Evolutionary conservation across 2,888 invertebrate species (phyloP), one percentile per base, ranked within the genome.

Genomic region (Carterocephalus palaemon): DNA sequence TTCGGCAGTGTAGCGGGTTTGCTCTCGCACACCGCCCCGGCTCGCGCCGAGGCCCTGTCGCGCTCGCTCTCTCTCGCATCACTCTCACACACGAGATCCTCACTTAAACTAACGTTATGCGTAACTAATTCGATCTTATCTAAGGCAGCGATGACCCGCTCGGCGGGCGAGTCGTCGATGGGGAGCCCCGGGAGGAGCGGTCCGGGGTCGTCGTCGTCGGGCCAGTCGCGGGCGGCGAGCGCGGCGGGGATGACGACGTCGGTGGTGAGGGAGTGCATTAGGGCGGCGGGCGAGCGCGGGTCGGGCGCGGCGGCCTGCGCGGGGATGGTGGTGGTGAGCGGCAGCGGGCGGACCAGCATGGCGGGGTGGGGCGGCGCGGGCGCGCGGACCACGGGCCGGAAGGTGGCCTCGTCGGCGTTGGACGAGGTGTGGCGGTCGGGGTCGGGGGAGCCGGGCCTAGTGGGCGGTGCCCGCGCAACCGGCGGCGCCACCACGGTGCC

Each of bases 371-470:
- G 57, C 22, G 64, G 56, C n/a, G 57, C 85, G 32, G 89, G 77
- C 36, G 81, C 81, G 53, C 87, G 82, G 51, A 92, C 88, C 45
- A 92, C 90, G 19, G 92, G 91, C 9, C 92, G 88, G 75, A 92
- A 92, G 42, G 90, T 80, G 28, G 90, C 89, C 76, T 92, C 92
- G 78, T 92, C 92, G 63, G 89, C 89, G 75, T 87, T 70, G 82
- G 77, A 62, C 73, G 80, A 53, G 70, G 89, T 62, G 77, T 75
- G 67, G 47, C 59, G 65, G 62, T 86, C 83, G 34, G 73, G 73
- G 60, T 87, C 88, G 34, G 77, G 70, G 51, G 74, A 80, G 75
- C 75, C 53, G 75, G 73, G 48, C 72, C 79, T 51, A 65, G 59
- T 48, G 56, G 75, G 46, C 45, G 47, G 17, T 64, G 53, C 42